Evolutionary conservation across 2,113 vertebrate species (phyloP), one percentile per base, ranked within the genome.

Genomic region (Cheirogaleus medius): DNA sequence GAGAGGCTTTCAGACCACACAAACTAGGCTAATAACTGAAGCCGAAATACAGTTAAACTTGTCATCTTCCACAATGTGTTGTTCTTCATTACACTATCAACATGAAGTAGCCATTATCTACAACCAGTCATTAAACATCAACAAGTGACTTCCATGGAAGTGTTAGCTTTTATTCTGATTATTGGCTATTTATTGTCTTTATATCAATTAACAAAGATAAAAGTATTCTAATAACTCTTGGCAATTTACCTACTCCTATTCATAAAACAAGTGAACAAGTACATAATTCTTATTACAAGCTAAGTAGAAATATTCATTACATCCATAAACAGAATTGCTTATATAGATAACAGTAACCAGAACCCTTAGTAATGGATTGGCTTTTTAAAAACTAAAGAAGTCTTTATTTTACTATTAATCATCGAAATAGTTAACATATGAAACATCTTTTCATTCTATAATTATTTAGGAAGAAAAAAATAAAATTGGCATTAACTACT

Each of bases 401-500:
- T 6, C 12, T 21, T 71, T 81, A 7, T 95, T 87, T 84, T 21
- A 39, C 47, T 78, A 12, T 80, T 92, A 47, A 42, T 90, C 37
- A 69, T 37, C 23, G 87, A 9, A 87, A 90, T 44, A 25, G 8
- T 60, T 34, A 92, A 49, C 13, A 34, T 25, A 74, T 23, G 7
- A 60, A 81, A n/a, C 1, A 64, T 49, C 34, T 71, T 95, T 88
- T 39, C 9, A 76, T 69, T 25, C 54, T 76, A 27, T 6, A 66
- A 39, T 64, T 83, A 82, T 44, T 90, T 71, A 94, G 23, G 78
- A 84, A 91, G 23, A 85, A 95, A 90, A 74, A 90, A 12, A 42
- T 49, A 63, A 66, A 52, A 81, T 69, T 29, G 63, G 5, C 58
- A 73, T 44, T n/a, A n/a, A 34, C 5, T 29, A 78, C 85, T 7